phyloP scores from a whole-genome alignment of 2,113 vertebrate genomes.

The Colaptes auratus region DNA sequence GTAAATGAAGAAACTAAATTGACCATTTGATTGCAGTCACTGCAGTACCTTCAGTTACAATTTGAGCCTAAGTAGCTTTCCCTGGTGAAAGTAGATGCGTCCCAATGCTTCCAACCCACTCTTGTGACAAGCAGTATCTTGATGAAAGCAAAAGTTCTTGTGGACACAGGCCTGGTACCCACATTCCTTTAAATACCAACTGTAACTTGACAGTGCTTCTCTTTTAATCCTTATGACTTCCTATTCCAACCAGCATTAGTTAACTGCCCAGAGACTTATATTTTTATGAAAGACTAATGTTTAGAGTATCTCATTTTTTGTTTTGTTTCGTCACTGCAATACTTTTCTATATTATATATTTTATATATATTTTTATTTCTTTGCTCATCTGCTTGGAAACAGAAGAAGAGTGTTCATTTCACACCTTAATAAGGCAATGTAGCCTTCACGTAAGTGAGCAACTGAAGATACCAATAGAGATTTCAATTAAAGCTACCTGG shows the following conservation, averaged over 20 bases:
- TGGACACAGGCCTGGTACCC: neutral
- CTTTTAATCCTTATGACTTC: neutral
- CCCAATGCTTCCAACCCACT: neutral
- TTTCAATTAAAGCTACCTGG: conserved; percentile 75
- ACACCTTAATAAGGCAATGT: conserved; percentile 98
- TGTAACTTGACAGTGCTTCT: neutral
- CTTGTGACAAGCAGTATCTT: neutral
- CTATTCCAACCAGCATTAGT: neutral
- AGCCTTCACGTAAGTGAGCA: conserved; percentile 99
- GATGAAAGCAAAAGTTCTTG: neutral
- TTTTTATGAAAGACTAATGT: conserved; percentile 2
- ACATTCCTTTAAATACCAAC: neutral
- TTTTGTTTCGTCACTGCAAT: conserved; percentile 89
- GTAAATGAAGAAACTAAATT: neutral
- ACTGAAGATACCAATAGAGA: conserved; percentile 92
- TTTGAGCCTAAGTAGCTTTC: neutral
- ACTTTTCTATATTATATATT: conserved; percentile 84
- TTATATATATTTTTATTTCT: conserved; percentile 88
- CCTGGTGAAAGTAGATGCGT: neutral
- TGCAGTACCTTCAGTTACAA: neutral
- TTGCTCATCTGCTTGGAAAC: conserved; percentile 98
- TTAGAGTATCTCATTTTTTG: conserved; percentile 80
- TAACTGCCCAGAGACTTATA: neutral
- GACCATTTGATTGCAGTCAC: neutral
- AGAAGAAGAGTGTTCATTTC: conserved; percentile 99